Evolutionary conservation across 2,888 invertebrate species (phyloP), one percentile per base, ranked within the genome.

Genomic region (Euplexia lucipara): DNA sequence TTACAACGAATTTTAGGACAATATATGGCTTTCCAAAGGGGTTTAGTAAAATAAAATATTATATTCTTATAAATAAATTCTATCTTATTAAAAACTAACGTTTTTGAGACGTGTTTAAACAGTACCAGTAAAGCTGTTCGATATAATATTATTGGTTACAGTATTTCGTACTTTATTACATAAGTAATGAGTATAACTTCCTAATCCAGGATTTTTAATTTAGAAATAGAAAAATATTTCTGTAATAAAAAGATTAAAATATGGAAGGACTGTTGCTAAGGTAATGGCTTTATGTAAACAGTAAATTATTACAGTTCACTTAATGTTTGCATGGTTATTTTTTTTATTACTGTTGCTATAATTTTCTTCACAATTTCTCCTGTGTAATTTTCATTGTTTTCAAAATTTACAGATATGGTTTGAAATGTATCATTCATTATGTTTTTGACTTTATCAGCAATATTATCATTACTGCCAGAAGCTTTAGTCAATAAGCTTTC

Each of bases 361-460:
- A 90, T 82, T 75, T 75, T 86, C 83, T 92, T 94, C n/a, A 94
- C 79, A 56, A 63, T 70, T 70, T 87, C 86, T 45, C 94, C 94
- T 41, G 86, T 75, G 72, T 94, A 95, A 34, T 48, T 75, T 67
- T 85, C 81, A 62, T 82, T 72, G 69, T 82, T 83, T 56, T 90
- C 86, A 81, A 95, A 93, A 79, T 91, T 90, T 26, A 72, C 68
- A 59, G 90, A 87, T 73, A 95, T 86, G 12, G 88, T 85, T 82
- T 88, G 91, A 75, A 88, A 95, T 82, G 92, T 92, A 64, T 90
- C 86, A 87, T 95, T 95, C 92, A 95, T 95, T 52, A 94, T 87
- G 70, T 79, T 81, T 84, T 95, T 95, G 9, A 91, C 70, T 80
- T 84, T 88, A 42, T 76, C 84, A 67, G 81, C 81, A 56, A 84